Conservation (phyloP, 1,140 invertebrate species). For the Amphibalanus amphitrite region DNA sequence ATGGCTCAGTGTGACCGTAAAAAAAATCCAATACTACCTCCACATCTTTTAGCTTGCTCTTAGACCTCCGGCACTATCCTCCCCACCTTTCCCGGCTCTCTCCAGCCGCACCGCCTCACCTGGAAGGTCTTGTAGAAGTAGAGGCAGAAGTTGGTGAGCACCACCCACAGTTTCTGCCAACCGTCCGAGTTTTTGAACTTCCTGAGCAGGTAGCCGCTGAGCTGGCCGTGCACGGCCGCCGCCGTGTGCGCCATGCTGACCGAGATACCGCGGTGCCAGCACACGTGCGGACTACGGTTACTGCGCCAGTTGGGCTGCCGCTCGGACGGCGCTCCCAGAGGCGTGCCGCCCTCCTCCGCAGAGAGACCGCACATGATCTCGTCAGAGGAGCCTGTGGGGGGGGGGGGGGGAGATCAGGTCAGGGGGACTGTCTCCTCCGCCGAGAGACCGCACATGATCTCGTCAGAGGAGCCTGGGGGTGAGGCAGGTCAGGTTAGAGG, state of each 20-base stretch:
- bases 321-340: conserved; percentile 11
- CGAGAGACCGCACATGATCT: too few species aligned
- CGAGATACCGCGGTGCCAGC: conserved; percentile 66
- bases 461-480: too few species aligned
- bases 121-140: conserved; percentile 94
- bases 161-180: conserved; percentile 97
- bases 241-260: conserved; percentile 12
- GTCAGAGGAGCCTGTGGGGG: too few species aligned
- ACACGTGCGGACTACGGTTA: conserved; percentile 89
- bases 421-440: conserved; percentile 25
- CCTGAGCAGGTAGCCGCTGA: conserved; percentile 82
- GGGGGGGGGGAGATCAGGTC: too few species aligned
- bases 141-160: conserved; percentile 90
- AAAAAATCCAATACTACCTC: too few species aligned
- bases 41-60: too few species aligned
- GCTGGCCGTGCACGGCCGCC: conserved; percentile 49
- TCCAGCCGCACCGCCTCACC: conserved; percentile 24
- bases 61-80: too few species aligned
- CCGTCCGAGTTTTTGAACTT: conserved; percentile 96
- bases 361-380: too few species aligned
- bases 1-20: too few species aligned
- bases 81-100: too few species aligned
- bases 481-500: too few species aligned
- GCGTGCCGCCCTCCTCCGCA: conserved; percentile 9
- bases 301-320: conserved; percentile 39